phyloP scores from a whole-genome alignment of 1,140 invertebrate genomes.

The Anastrepha ludens region DNA sequence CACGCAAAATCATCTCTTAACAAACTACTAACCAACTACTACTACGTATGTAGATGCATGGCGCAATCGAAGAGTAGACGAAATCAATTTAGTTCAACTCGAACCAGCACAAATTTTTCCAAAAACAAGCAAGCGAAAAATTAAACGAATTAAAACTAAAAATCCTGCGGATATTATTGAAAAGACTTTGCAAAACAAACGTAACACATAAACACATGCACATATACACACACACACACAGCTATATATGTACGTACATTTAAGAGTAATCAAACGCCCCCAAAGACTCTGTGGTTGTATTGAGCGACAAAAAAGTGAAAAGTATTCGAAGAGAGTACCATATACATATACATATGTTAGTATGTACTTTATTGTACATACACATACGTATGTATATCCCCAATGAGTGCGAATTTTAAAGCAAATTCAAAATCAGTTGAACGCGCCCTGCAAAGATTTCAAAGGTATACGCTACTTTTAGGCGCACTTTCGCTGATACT shows the following conservation, averaged over 20 bases:
- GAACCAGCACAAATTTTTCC: conserved; percentile 41
- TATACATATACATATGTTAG: too few relatives aligned
- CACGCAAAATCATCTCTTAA: background rate
- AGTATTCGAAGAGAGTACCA: background rate
- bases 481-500: background rate
- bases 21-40: background rate
- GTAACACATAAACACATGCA: background rate
- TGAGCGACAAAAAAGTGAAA: background rate
- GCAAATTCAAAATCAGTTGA: background rate
- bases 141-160: background rate
- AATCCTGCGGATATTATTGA: conserved; percentile 47
- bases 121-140: background rate
- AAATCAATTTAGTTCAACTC: conserved; percentile 11
- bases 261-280: background rate
- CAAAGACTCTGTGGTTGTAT: background rate
- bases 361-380: too few relatives aligned
- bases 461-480: conserved; percentile 1
- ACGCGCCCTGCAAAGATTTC: background rate
- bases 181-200: conserved; percentile 33
- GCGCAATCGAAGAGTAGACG: background rate
- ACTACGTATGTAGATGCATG: background rate
- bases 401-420: too few relatives aligned
- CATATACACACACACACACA: background rate
- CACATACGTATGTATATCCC: too few relatives aligned
- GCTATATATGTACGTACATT: background rate